Conservation (phyloP, 2,797 vertebrate genomes). For the Sciurus carolinensis region DNA sequence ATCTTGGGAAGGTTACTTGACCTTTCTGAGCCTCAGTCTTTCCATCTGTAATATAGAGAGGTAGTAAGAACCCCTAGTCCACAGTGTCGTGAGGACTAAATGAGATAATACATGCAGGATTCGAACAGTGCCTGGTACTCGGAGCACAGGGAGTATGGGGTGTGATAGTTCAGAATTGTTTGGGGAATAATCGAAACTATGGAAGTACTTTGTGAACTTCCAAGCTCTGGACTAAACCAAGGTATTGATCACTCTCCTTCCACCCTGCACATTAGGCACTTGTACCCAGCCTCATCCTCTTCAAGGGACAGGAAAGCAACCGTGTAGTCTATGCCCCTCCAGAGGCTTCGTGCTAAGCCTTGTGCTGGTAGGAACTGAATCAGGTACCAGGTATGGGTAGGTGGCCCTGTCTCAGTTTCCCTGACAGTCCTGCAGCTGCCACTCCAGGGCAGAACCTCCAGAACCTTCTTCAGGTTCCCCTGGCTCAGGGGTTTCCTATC, state of each 20-base stretch:
- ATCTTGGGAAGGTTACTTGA: not conserved
- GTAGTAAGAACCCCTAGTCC: not conserved
- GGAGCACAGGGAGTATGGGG: not conserved
- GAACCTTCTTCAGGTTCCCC: not conserved
- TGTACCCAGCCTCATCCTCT: not conserved
- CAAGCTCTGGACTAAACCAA: not conserved
- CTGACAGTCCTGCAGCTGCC: not conserved
- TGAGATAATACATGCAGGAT: not conserved
- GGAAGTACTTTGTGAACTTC: conserved; percentile 2
- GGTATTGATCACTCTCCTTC: not conserved
- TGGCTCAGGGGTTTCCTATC: not conserved
- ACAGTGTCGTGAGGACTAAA: not conserved
- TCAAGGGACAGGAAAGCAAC: not conserved
- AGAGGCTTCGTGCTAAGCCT: not conserved
- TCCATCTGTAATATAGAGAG: not conserved
- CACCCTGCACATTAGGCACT: not conserved
- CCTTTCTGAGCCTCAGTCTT: not conserved
- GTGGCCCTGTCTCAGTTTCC: conserved; percentile 49
- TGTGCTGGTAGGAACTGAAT: not conserved
- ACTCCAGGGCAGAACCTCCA: not conserved
- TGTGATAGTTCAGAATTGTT: not conserved
- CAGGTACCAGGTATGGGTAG: not conserved
- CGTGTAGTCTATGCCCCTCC: not conserved
- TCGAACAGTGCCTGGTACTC: not conserved
- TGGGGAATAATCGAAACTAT: not conserved